Base-by-base conservation (phyloP, 2,113 vertebrate genomes). In the Callocephalon fimbriatum region DNA sequence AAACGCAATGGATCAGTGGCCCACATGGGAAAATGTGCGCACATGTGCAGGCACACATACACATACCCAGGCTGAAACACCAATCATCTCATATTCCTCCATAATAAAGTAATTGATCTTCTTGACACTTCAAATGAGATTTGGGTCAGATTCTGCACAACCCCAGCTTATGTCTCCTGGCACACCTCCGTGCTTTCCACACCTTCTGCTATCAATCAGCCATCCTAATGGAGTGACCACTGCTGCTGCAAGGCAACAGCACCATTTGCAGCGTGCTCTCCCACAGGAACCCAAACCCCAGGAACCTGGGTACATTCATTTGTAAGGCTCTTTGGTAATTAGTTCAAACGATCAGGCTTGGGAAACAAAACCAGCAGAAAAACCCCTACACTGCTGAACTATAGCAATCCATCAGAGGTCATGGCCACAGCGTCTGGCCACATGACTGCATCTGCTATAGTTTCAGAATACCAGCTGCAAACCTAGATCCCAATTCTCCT, bases 41-140 rank as follows among this genome's bases (percentile, higher is more conserved):
- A 7, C 0, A 2, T 26, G 40, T 5, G 15, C 15, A 45, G 9
- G 45, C 56, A n/a, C 12, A 12, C 11, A 18, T 29, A 15, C 0
- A 2, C 38, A 4, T 8, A 21, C 1, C 1, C 21, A 38, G 27
- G 42, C 35, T 47, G 32, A 59, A 23, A 21, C 75, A 65, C 75
- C 29, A 20, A 14, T 47, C 63, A n/a, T 22, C 53, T 70, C 53
- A 7, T 18, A 25, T 2, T 25, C 37, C 76, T 68, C 72, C 58
- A 21, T 63, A 83, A 86, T 32, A 73, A 79, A 65, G 62, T 47
- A 79, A 79, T 86, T 94, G 58, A 59, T 95, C 89, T 88, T 94
- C 86, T 73, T 88, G 91, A 76, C 89, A 84, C 58, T 51, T 63
- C 66, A 82, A 67, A 85, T 78, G 88, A 90, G 82, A 25, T 67